These are phyloP conservation scores for Rhizomys pruinosus DNA, from an alignment of 2,113 vertebrate genomes.

Conservation along the genomic window DNA sequence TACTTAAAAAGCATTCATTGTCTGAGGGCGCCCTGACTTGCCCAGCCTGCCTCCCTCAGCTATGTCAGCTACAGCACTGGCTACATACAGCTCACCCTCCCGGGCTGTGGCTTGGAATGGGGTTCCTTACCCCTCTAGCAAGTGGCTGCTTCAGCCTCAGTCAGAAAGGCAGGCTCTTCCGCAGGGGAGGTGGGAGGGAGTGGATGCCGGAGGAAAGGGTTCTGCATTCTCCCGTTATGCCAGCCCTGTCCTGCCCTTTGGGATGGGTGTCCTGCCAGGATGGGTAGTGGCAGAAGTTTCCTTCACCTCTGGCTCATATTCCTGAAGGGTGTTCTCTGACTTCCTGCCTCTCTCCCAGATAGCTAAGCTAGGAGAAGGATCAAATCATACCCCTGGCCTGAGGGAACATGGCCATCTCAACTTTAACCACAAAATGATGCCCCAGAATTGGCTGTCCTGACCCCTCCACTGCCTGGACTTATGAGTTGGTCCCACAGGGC, in stretches of 20 bases:
- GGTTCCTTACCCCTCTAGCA: not conserved
- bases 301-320: not conserved
- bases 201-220: not conserved
- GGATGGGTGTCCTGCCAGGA: not conserved
- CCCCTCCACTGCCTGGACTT: not conserved
- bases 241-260: not conserved
- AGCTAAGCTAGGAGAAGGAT: not conserved
- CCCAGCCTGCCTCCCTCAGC: not conserved
- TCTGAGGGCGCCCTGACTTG: not conserved
- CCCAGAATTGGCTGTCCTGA: not conserved
- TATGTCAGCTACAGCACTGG: not conserved
- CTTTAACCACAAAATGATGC: not conserved
- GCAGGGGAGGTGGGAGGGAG: not conserved
- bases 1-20: not conserved
- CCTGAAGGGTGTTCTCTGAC: not conserved
- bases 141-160: not conserved
- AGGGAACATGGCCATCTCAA: not conserved
- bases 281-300: not conserved
- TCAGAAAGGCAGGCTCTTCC: not conserved
- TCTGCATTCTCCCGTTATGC: accelerated
- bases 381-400: not conserved
- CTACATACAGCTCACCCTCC: not conserved
- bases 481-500: not conserved
- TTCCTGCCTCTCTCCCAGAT: no score
- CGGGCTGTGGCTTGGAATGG: no score